These are phyloP conservation scores for Anguilla anguilla DNA, from an alignment of 2,797 vertebrate species.

Conservation along the genomic window DNA sequence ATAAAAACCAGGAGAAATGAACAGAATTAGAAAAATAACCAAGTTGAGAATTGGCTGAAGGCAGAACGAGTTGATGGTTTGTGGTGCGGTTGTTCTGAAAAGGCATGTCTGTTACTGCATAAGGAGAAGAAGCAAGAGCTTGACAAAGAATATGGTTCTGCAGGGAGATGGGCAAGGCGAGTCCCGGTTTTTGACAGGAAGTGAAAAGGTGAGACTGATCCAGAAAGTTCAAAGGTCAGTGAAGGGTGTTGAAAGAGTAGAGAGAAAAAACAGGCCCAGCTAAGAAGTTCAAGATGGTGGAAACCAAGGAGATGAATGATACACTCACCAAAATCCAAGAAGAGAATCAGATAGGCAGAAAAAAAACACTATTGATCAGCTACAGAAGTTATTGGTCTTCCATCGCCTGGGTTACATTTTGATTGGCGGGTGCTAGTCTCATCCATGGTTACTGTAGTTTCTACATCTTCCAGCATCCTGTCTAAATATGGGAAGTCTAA, in stretches of 20 bases:
- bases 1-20: neutral
- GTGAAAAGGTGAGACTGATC: neutral
- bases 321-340: neutral
- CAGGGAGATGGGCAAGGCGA: neutral
- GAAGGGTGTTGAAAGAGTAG: neutral
- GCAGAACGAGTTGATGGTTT: neutral
- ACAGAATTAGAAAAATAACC: neutral
- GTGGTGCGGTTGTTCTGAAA: neutral
- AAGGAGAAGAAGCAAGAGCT: neutral
- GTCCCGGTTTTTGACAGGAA: neutral
- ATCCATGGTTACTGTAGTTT: neutral
- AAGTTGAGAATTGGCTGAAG: neutral
- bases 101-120: neutral
- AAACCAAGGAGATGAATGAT: neutral
- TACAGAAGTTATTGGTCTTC: neutral
- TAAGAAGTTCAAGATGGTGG: conserved; percentile 11
- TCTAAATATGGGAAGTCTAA: neutral
- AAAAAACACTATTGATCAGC: neutral
- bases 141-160: neutral
- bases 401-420: neutral
- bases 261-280: neutral
- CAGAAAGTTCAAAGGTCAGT: neutral
- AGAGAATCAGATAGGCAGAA: neutral
- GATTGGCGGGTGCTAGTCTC: neutral
- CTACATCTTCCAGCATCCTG: neutral